These are phyloP conservation scores for Erpetoichthys calabaricus DNA, from an alignment of 2,797 vertebrate genomes.

Conservation along the genomic window DNA sequence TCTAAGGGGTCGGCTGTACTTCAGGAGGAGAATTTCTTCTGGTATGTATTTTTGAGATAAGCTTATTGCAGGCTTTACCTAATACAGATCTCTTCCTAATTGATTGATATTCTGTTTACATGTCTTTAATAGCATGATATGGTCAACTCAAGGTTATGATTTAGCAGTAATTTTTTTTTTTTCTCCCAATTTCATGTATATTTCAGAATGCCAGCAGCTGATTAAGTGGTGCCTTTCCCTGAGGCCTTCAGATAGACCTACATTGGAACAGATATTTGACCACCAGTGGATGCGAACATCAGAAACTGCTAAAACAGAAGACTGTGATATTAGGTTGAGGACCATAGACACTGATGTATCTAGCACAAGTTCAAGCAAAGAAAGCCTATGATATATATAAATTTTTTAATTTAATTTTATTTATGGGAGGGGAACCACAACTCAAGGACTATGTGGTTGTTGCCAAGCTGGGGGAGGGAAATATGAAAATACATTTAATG, in stretches of 20 bases:
- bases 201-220: conserved; percentile 84
- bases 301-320: conserved; percentile 52
- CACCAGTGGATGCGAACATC: conserved; percentile 83
- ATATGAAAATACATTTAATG: conserved; percentile 35
- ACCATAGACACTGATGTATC: conserved; percentile 75
- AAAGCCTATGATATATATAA: conserved; percentile 64
- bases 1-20: conserved; percentile 73
- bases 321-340: conserved; percentile 72
- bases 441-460: conserved; percentile 42
- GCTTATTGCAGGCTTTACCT: no score
- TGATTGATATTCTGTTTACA: neutral
- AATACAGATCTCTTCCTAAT: no score
- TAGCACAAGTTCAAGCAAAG: conserved; percentile 92
- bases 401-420: conserved; percentile 1
- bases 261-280: conserved; percentile 87
- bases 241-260: conserved; percentile 87
- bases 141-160: no score
- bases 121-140: rapidly evolving
- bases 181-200: neutral
- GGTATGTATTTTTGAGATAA: conserved; percentile 41
- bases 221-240: conserved; percentile 92
- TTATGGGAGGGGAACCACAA: conserved; percentile 32
- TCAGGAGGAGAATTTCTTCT: conserved; percentile 79
- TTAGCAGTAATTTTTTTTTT: no score
- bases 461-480: conserved; percentile 36